Evolutionary conservation across 2,888 invertebrate species (phyloP).

Genomic region (Ligdia adustata): DNA sequence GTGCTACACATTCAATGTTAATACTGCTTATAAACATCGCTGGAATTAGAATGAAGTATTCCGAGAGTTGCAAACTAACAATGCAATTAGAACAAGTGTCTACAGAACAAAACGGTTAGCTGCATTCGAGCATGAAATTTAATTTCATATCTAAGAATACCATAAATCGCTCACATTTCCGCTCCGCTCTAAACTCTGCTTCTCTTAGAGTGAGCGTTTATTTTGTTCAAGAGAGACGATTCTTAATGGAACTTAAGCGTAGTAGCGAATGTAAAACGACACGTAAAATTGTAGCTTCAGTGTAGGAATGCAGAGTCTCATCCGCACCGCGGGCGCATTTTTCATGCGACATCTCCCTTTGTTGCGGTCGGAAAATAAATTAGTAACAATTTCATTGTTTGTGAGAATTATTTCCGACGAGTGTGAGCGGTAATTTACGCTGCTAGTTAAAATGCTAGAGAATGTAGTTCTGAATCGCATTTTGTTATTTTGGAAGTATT

Average conservation of each 20-base stretch:
- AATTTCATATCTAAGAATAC: constrained; percentile 68
- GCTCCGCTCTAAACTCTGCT: constrained; percentile 36
- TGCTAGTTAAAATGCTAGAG: constrained; percentile 14
- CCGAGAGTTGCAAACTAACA: constrained; percentile 44
- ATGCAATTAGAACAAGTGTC: constrained; percentile 61
- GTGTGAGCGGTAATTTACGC: constrained; percentile 43
- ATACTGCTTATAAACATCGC: constrained; percentile 4
- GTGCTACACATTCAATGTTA: no score
- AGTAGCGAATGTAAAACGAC: constrained; percentile 69
- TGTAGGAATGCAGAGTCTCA: constrained; percentile 70
- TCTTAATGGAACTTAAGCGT: constrained; percentile 75
- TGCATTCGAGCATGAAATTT: constrained; percentile 64
- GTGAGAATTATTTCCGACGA: constrained; percentile 67
- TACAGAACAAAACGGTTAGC: constrained; percentile 51
- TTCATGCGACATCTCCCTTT: constrained; percentile 83
- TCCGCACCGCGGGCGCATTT: constrained; percentile 67
- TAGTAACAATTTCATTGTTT: constrained; percentile 83
- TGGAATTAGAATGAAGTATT: constrained; percentile 29
- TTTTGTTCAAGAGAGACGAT: constrained; percentile 66
- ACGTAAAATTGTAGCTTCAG: constrained; percentile 67
- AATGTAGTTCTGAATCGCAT: no score
- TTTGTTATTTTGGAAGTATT: no score
- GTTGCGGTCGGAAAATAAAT: constrained; percentile 82
- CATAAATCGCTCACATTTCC: constrained; percentile 67
- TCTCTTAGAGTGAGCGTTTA: constrained; percentile 62